These are phyloP conservation scores for Sebastes miniatus DNA, from an alignment of 2,797 vertebrate species.

Conservation along the genomic window DNA sequence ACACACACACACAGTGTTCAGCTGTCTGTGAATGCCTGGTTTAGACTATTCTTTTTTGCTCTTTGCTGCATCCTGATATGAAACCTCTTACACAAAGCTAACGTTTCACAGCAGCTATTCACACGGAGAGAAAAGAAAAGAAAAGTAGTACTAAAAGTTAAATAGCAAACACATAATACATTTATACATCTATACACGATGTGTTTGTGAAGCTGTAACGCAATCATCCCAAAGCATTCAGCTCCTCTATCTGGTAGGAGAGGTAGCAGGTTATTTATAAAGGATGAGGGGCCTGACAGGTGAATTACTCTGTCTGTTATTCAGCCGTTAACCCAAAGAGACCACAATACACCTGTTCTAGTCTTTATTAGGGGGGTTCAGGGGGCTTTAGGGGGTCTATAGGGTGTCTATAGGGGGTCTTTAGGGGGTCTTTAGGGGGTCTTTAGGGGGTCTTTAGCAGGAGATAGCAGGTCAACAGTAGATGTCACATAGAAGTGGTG, in stretches of 20 bases:
- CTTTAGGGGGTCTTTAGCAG: too few relatives aligned
- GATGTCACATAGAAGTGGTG: too few relatives aligned
- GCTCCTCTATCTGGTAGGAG: not conserved
- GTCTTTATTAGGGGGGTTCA: too few relatives aligned
- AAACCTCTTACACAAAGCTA: constrained; percentile 17
- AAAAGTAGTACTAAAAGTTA: not conserved
- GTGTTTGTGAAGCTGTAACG: not conserved
- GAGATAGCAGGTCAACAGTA: too few relatives aligned
- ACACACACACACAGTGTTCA: constrained; percentile 8
- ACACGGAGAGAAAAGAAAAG: not conserved
- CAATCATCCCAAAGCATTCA: not conserved
- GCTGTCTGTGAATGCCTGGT: constrained; percentile 32
- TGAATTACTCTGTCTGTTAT: not conserved
- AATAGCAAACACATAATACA: not conserved
- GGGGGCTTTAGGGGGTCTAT: too few relatives aligned
- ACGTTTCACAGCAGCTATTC: not conserved
- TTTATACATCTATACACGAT: not conserved
- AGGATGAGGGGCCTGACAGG: not conserved
- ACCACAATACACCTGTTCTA: too few relatives aligned
- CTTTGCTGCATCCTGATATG: constrained; percentile 5
- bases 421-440: too few relatives aligned
- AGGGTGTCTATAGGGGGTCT: too few relatives aligned
- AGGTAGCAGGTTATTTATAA: not conserved
- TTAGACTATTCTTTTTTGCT: constrained; percentile 37
- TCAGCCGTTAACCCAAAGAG: too few relatives aligned